Evolutionary conservation across 2,888 invertebrate species (phyloP), one percentile per base, ranked within the genome.

Genomic region (Hemicrepidius hirtus): DNA sequence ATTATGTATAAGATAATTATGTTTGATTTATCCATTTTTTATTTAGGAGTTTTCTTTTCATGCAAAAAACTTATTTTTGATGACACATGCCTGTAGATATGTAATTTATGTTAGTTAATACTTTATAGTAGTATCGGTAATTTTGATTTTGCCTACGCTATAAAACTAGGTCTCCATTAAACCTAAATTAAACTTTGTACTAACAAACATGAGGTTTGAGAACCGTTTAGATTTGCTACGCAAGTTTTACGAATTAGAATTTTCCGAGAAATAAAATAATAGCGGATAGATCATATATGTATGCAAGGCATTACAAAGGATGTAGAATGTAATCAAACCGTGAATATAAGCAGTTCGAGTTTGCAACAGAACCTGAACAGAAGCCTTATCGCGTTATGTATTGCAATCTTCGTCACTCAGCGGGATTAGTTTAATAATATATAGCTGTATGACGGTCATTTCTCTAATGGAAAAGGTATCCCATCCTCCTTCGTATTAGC

Each of bases 401-500:
- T 20, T 57, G 57, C 57, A 57, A 57, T 37, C 57, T 12, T 37
- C 40, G 57, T 37, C 21, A 57, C 40, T 37, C 57, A 57, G 16
- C 18, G 37, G 37, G 37, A 37, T 37, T 57, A 37, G 37, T 37
- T 57, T 57, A 57, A 57, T 57, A 57, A 57, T 57, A 57, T 35
- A 37, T 57, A 57, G 37, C 18, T 20, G 37, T 35, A 35, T 57
- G 21, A 57, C 37, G 57, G 57, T 57, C 57, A 57, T 57, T 57
- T 57, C 57, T 57, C 57, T 57, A 57, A 37, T 57, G 57, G 57
- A 37, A 57, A 57, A 57, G 37, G 57, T 37, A 57, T 57, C 40
- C 53, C 28, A 28, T 21, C 49, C 32, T 53, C 53, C 53, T 53
- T 16, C 28, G 53, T 53, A 53, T 53, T 53, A 53, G 53, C 28